Percentiles rank a stretch among this genome's conserved stretches.
Evolutionary conservation across 2,113 vertebrate species (phyloP).

Genomic region (Microcebus lehilahytsara): DNA sequence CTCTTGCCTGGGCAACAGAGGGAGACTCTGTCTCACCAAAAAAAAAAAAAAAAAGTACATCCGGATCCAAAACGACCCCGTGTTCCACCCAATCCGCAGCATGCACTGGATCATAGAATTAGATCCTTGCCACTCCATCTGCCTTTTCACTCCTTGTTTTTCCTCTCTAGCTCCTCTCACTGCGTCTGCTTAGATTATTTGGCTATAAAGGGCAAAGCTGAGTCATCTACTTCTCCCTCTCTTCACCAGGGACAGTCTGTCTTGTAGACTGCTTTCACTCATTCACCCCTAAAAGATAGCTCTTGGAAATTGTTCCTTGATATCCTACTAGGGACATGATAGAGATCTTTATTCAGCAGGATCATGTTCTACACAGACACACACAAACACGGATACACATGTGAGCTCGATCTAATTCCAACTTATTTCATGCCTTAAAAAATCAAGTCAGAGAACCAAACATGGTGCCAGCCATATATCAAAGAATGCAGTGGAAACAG

Average conservation of each 20-base stretch:
- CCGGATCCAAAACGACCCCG: constrained; percentile 53
- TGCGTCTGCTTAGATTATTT: neutral
- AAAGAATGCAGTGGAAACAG: neutral
- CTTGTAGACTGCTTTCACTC: neutral
- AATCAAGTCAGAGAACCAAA: neutral
- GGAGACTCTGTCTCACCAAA: no score
- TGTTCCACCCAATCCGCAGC: constrained; percentile 57
- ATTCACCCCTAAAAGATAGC: neutral
- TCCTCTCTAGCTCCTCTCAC: constrained; percentile 60
- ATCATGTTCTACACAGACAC: neutral
- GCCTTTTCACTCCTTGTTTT: neutral
- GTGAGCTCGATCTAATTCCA: neutral
- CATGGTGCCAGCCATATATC: accelerated
- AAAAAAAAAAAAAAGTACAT: neutral
- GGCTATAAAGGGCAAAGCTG: constrained; percentile 19
- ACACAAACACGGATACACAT: neutral
- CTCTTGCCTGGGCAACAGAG: no score
- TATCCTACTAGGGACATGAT: neutral
- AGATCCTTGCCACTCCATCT: constrained; percentile 52
- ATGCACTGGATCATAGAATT: constrained; percentile 64
- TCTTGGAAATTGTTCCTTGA: neutral
- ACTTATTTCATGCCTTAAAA: neutral
- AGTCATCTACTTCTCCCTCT: neutral
- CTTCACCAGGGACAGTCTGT: constrained; percentile 48
- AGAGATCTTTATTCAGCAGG: neutral